A percentile compares a stretch with the other conserved stretches of the same genome.
phyloP scores from a whole-genome alignment of 2,888 invertebrate species.

The Heliconius cydno region DNA sequence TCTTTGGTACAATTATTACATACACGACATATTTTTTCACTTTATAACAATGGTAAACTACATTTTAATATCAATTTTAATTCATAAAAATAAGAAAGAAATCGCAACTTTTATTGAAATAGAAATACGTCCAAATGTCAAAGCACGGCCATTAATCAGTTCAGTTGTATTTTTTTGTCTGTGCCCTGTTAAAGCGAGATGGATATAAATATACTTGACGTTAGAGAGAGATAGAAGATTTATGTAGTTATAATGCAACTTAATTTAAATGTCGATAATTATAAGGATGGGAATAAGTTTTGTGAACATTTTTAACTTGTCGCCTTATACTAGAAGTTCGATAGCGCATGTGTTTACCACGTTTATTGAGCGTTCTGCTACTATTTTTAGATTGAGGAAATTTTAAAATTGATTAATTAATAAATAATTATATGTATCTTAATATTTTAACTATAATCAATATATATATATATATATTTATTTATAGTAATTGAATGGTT shows the following conservation, averaged over 20 bases:
- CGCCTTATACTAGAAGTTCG: conserved; percentile 51
- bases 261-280: conserved; percentile 32
- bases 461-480: not conserved
- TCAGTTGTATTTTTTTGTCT: conserved; percentile 58
- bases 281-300: not conserved
- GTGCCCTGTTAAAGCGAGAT: conserved; percentile 57
- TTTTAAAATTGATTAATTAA: conserved; percentile 24
- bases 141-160: conserved; percentile 70
- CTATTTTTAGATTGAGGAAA: conserved; percentile 68
- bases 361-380: conserved; percentile 75
- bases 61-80: conserved; percentile 60
- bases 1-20: conserved; percentile 37
- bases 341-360: conserved; percentile 76
- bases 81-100: conserved; percentile 51
- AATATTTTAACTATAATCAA: not conserved
- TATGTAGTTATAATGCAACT: conserved; percentile 36
- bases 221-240: conserved; percentile 57
- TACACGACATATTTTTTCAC: conserved; percentile 22
- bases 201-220: conserved; percentile 45
- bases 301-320: conserved; percentile 43
- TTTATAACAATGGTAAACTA: conserved; percentile 37
- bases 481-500: not conserved
- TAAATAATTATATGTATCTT: not conserved
- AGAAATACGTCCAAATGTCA: conserved; percentile 70
- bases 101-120: conserved; percentile 50